Conservation (phyloP, 2,113 vertebrate species). For the Perca flavescens region DNA sequence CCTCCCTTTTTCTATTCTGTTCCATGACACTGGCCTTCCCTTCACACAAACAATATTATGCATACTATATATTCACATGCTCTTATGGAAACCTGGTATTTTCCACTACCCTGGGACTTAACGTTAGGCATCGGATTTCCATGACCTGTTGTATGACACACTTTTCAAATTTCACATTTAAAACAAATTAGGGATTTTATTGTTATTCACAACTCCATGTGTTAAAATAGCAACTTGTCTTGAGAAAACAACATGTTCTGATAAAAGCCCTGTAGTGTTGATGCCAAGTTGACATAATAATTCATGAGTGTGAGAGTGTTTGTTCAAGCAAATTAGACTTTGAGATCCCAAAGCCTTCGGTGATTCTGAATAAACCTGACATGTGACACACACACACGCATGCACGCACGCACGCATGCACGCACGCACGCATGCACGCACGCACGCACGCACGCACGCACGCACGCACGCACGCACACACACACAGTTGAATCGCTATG, state of each 20-base stretch:
- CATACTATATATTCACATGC: slow-evolving; percentile 24
- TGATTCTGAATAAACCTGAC: slow-evolving; percentile 58
- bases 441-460: too few relatives aligned
- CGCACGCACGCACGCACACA: neutral
- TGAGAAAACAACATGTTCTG: slow-evolving; percentile 55
- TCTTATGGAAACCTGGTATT: slow-evolving; percentile 34
- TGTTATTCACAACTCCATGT: slow-evolving; percentile 65
- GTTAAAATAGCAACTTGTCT: slow-evolving; percentile 68
- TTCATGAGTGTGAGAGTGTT: slow-evolving; percentile 59
- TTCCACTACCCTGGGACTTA: slow-evolving; percentile 31
- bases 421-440: neutral
- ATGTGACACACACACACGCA: too few relatives aligned
- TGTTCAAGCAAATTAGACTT: slow-evolving; percentile 71
- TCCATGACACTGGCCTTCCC: neutral
- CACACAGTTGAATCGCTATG: neutral
- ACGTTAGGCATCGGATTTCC: slow-evolving; percentile 30
- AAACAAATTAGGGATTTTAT: slow-evolving; percentile 64
- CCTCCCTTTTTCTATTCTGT: neutral
- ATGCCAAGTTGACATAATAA: slow-evolving; percentile 66
- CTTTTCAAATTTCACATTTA: slow-evolving; percentile 65
- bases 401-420: neutral
- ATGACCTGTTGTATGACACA: slow-evolving; percentile 50
- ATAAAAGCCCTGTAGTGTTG: slow-evolving; percentile 43
- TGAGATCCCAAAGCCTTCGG: slow-evolving; percentile 47
- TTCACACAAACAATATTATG: slow-evolving; percentile 19